Conservation (phyloP, 2,797 vertebrate species). For the Sebastes taczanowskii region DNA sequence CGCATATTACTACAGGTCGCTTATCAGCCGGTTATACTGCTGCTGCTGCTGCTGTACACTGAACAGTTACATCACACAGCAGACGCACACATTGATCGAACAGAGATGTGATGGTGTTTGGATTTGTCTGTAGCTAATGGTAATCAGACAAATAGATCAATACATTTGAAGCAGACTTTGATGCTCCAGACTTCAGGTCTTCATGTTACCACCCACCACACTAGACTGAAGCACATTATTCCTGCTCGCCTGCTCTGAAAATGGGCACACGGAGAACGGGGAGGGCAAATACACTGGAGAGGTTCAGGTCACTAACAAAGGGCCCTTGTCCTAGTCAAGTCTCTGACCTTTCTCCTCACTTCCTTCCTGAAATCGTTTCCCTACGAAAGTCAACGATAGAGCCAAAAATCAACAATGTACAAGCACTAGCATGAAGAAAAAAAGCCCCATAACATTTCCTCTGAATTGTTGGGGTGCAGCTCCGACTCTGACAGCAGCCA, state of each 20-base stretch:
- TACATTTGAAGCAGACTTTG: slow-evolving; percentile 72
- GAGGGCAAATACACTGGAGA: slow-evolving; percentile 72
- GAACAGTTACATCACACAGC: slow-evolving; percentile 23
- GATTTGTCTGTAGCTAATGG: slow-evolving; percentile 75
- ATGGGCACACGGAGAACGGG: slow-evolving; percentile 42
- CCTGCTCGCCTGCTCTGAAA: slow-evolving; percentile 57
- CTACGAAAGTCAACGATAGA: slow-evolving; percentile 86
- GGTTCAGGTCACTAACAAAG: slow-evolving; percentile 86
- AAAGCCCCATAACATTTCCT: slow-evolving; percentile 76
- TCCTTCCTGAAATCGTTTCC: slow-evolving; percentile 80
- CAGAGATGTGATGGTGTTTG: slow-evolving; percentile 57
- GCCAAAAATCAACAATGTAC: slow-evolving; percentile 85
- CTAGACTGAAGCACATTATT: slow-evolving; percentile 66
- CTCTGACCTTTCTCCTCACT: slow-evolving; percentile 73
- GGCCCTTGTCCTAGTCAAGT: slow-evolving; percentile 87
- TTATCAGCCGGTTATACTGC: slow-evolving; percentile 50
- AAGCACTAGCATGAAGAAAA: slow-evolving; percentile 84
- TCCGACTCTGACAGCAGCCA: slow-evolving; percentile 85
- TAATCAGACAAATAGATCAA: slow-evolving; percentile 76
- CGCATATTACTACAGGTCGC: slow-evolving; percentile 47
- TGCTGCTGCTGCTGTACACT: slow-evolving; percentile 10
- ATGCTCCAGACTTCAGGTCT: slow-evolving; percentile 71
- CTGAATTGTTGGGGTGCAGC: slow-evolving; percentile 79
- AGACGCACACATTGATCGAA: slow-evolving; percentile 50
- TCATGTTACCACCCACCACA: slow-evolving; percentile 69